Percentiles rank a stretch among this genome's conserved stretches.
Evolutionary conservation across 1,140 invertebrate genomes (phyloP).

Genomic region (Drosophila nasuta): DNA sequence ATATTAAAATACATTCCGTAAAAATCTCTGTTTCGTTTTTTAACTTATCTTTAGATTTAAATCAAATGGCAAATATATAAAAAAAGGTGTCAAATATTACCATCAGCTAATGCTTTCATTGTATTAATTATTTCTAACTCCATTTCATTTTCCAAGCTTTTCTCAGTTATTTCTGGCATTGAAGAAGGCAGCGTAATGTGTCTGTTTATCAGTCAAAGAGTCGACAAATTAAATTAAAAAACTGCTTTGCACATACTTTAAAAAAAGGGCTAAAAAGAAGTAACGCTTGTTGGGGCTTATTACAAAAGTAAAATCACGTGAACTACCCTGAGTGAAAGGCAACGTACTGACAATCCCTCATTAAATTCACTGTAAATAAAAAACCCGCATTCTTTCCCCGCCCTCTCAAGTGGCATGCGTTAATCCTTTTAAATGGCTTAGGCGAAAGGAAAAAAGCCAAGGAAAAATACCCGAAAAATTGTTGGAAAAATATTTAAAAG

Average conservation of each 20-base stretch:
- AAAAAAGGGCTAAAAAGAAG: slow-evolving; percentile 44
- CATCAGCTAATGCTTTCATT: too few species aligned
- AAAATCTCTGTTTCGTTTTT: too few species aligned
- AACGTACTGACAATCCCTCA: slow-evolving; percentile 4
- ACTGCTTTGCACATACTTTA: slow-evolving; percentile 59
- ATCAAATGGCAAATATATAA: too few species aligned
- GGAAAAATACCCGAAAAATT: slow-evolving; percentile 65
- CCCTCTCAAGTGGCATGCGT: slow-evolving; percentile 22
- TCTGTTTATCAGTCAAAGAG: slow-evolving; percentile 54
- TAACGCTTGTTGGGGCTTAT: slow-evolving; percentile 18
- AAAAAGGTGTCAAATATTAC: too few species aligned
- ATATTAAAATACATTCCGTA: too few species aligned
- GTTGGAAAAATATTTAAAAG: slow-evolving; percentile 74
- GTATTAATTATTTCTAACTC: neutral
- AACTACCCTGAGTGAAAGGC: slow-evolving; percentile 46
- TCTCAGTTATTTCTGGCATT: neutral
- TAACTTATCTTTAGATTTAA: too few species aligned
- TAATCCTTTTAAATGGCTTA: slow-evolving; percentile 78
- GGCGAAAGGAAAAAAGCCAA: slow-evolving; percentile 12
- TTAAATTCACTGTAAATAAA: slow-evolving; percentile 40
- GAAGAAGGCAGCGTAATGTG: neutral
- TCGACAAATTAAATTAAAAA: slow-evolving; percentile 67
- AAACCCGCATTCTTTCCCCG: neutral
- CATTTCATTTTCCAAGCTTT: neutral
- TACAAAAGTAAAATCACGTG: slow-evolving; percentile 34